Percentiles rank a stretch among this genome's conserved stretches.
Evolutionary conservation across 2,797 vertebrate genomes (phyloP).

Genomic region (Pangasius macronema): DNA sequence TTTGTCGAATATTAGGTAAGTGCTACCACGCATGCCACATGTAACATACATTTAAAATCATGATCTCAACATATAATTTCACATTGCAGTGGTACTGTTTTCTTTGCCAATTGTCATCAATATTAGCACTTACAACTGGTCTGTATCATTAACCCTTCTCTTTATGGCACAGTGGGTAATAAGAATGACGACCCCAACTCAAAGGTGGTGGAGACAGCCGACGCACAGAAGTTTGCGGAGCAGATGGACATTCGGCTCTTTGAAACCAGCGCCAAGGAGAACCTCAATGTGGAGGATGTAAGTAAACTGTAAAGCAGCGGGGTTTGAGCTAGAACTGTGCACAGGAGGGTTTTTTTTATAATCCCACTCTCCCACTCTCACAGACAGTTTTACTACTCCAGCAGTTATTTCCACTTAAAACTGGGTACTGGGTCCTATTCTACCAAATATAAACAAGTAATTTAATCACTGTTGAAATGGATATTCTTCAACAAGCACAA

Average conservation of each 20-base stretch:
- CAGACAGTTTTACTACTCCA: background rate
- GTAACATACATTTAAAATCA: background rate
- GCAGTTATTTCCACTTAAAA: background rate
- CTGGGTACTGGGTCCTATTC: background rate
- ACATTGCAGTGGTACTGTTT: background rate
- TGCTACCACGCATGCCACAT: background rate
- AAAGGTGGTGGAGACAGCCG: conserved; percentile 97
- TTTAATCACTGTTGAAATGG: background rate
- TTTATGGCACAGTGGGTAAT: conserved; percentile 85
- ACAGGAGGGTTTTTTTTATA: background rate
- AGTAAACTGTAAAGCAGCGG: conserved; percentile 16
- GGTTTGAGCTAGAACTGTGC: background rate
- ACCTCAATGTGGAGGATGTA: conserved; percentile 98
- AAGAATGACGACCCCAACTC: conserved; percentile 97
- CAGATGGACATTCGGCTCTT: conserved; percentile 98
- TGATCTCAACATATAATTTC: background rate
- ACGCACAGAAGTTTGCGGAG: conserved; percentile 96
- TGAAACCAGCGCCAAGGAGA: conserved; percentile 99
- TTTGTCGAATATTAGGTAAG: conserved; percentile 97
- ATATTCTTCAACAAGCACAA: background rate
- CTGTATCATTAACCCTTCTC: background rate
- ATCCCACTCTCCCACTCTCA: background rate
- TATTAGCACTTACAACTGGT: too few species aligned
- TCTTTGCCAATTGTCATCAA: background rate
- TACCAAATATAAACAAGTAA: background rate